Conservation (phyloP, 2,113 vertebrate species). For the Ptilorrhoa leucosticta region DNA sequence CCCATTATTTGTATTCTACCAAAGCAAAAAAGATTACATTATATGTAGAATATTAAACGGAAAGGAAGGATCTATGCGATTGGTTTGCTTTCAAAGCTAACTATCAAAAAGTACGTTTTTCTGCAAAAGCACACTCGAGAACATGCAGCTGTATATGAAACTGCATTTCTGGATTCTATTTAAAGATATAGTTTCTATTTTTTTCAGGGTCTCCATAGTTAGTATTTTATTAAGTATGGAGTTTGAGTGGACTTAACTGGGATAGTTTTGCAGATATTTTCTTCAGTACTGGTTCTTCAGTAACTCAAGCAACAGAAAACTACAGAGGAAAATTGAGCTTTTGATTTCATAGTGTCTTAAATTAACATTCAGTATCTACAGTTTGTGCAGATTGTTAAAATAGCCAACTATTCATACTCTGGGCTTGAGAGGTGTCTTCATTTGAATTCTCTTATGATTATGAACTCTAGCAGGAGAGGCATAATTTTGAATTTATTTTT, state of each 20-base stretch:
- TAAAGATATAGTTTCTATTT: not conserved
- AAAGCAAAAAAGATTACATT: slow-evolving; percentile 43
- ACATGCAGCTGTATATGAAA: not conserved
- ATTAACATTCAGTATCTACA: slow-evolving; percentile 11
- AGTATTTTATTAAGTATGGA: slow-evolving; percentile 26
- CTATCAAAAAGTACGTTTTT: not conserved
- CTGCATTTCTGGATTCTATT: slow-evolving; percentile 31
- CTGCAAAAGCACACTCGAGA: not conserved
- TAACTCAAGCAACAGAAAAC: slow-evolving; percentile 21
- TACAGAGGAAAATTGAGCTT: not conserved
- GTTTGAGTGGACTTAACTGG: slow-evolving; percentile 28
- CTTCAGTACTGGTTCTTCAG: slow-evolving; percentile 37
- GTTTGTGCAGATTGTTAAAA: slow-evolving; percentile 14
- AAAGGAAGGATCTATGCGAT: slow-evolving; percentile 29
- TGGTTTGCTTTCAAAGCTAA: slow-evolving; percentile 41
- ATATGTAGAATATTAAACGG: slow-evolving; percentile 19
- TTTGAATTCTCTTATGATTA: not conserved
- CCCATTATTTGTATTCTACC: slow-evolving; percentile 32
- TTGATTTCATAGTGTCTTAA: slow-evolving; percentile 47
- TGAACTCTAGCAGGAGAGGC: slow-evolving; percentile 29
- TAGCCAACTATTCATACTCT: slow-evolving; percentile 5
- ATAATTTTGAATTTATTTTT: not conserved
- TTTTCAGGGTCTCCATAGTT: slow-evolving; percentile 28
- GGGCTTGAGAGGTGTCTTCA: slow-evolving; percentile 12
- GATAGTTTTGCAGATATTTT: slow-evolving; percentile 31